Evolutionary conservation across 2,888 invertebrate genomes (phyloP).

Genomic region (Pachydiplax longipennis): DNA sequence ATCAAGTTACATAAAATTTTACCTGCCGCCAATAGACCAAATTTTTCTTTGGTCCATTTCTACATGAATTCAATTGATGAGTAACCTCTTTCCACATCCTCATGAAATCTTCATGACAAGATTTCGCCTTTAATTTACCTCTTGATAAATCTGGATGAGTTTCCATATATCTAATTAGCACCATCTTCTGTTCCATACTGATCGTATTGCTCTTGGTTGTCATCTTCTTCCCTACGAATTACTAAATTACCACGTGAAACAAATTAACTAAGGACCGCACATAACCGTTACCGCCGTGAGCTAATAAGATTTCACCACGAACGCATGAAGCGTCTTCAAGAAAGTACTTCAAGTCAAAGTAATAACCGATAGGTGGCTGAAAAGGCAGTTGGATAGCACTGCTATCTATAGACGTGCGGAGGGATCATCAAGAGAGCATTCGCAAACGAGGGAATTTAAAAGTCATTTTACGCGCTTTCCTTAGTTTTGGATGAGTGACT

Average conservation of each 20-base stretch:
- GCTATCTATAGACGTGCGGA: not conserved
- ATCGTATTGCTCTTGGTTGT: not conserved
- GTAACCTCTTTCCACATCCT: slow-evolving; percentile 21
- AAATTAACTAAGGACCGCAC: not conserved
- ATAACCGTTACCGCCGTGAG: too few relatives aligned
- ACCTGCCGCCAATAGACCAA: slow-evolving; percentile 14
- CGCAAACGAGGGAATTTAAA: not conserved
- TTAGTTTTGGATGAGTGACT: too few relatives aligned
- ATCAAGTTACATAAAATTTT: not conserved
- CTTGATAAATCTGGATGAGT: slow-evolving; percentile 7
- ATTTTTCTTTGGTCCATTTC: not conserved
- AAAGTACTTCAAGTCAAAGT: not conserved
- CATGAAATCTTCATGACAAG: not conserved
- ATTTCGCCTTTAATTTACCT: slow-evolving; percentile 19
- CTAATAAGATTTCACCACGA: not conserved
- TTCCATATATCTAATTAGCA: slow-evolving; percentile 4
- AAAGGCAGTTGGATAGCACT: too few relatives aligned
- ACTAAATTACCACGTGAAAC: not conserved
- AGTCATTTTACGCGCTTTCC: not conserved
- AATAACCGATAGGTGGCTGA: not conserved
- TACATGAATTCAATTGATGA: slow-evolving; percentile 1
- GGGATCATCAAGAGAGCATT: not conserved
- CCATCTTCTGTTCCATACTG: slow-evolving; percentile 3
- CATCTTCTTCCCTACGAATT: not conserved
- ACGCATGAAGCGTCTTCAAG: not conserved